Conservation (phyloP, 2,113 vertebrate genomes). For the Gavia stellata region DNA sequence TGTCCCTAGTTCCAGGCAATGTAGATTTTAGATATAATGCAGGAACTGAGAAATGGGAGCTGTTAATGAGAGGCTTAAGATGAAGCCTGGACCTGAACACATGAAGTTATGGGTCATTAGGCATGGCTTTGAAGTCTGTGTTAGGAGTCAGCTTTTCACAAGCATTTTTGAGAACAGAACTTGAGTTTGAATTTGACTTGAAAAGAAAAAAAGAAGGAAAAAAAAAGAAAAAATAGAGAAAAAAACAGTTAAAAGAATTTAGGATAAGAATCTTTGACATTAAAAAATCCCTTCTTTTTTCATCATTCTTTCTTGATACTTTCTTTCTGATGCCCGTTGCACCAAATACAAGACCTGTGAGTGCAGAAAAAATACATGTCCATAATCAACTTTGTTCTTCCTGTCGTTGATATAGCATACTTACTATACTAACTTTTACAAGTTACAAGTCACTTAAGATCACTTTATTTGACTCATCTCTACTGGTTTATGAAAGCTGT, state of each 20-base stretch:
- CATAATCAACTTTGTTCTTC: background rate
- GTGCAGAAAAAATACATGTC: background rate
- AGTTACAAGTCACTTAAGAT: too few relatives aligned
- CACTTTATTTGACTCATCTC: background rate
- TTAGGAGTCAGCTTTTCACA: background rate
- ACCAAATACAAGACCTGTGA: background rate
- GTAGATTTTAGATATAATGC: background rate
- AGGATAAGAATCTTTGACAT: background rate
- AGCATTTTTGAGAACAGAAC: background rate
- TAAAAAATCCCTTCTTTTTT: accelerated
- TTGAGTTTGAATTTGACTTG: background rate
- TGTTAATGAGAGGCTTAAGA: background rate
- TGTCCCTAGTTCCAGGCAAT: background rate
- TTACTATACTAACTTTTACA: background rate
- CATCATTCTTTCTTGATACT: background rate
- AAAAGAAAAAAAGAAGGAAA: accelerated
- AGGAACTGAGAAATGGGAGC: background rate
- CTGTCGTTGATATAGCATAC: accelerated
- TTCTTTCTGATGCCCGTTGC: accelerated
- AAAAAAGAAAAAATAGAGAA: accelerated
- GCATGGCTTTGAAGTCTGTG: background rate
- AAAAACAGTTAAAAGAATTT: accelerated
- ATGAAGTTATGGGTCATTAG: background rate
- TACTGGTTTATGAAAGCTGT: background rate
- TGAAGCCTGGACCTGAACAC: background rate